Conservation (phyloP, 2,113 vertebrate genomes). For the Fregata magnificens region DNA sequence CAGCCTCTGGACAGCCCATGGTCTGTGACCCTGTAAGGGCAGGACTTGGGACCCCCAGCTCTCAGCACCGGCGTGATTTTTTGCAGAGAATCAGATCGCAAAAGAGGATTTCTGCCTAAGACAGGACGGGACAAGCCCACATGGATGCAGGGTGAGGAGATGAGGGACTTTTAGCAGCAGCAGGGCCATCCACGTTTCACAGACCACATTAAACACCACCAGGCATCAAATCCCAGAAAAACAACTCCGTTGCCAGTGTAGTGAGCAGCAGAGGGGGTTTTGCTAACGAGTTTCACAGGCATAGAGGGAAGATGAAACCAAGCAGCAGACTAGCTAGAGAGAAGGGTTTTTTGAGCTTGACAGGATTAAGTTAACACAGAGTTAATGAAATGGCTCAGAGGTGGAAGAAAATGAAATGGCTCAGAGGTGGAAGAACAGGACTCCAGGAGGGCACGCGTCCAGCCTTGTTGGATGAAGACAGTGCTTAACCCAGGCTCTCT, state of each 20-base stretch:
- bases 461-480: not conserved
- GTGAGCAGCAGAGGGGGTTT: not conserved
- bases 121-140: not conserved
- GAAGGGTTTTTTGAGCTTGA: not conserved
- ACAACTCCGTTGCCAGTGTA: fast-evolving
- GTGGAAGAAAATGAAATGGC: not conserved
- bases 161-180: not conserved
- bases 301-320: not conserved
- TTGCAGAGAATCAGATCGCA: not conserved
- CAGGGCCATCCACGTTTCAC: not conserved
- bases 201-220: not conserved
- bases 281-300: not conserved
- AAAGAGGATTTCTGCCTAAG: not conserved
- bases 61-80: not conserved
- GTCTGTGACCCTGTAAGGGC: not conserved
- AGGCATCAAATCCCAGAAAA: not conserved
- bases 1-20: not conserved
- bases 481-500: not conserved
- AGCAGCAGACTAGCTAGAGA: not conserved
- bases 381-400: not conserved
- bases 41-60: not conserved
- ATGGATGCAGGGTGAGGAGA: fast-evolving
- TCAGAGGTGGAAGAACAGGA: not conserved
- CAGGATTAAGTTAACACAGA: not conserved
- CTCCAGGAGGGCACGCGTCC: fast-evolving